Evolutionary conservation across 2,797 vertebrate genomes (phyloP).

Genomic region (Sebastes hubbsi): DNA sequence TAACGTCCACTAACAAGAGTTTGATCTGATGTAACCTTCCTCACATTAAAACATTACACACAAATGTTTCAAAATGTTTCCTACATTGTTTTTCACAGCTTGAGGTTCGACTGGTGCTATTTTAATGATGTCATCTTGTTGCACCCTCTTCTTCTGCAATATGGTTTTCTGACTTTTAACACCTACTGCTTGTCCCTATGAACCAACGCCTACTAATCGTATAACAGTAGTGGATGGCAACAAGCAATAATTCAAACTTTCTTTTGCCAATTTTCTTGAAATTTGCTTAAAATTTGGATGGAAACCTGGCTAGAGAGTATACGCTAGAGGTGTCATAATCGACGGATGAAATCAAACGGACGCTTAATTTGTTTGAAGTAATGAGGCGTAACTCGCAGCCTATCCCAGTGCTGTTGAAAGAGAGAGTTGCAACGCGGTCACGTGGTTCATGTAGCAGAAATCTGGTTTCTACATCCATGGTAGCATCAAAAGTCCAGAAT

Average conservation of each 20-base stretch:
- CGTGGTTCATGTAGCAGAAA: neutral
- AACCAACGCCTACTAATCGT: neutral
- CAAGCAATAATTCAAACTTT: neutral
- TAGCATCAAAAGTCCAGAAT: neutral
- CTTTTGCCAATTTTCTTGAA: too few relatives aligned
- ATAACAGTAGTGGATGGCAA: too few relatives aligned
- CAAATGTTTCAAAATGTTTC: neutral
- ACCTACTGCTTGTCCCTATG: neutral
- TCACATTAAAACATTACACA: neutral
- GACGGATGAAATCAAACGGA: too few relatives aligned
- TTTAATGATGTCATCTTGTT: neutral
- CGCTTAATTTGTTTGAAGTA: too few relatives aligned
- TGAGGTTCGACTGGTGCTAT: neutral
- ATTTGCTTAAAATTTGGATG: too few relatives aligned
- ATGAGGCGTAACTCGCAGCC: neutral
- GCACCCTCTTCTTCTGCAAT: neutral
- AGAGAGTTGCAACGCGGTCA: fast-evolving
- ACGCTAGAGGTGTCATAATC: too few relatives aligned
- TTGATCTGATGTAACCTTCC: neutral
- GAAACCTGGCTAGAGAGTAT: too few relatives aligned
- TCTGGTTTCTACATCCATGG: neutral
- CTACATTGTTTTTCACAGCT: neutral
- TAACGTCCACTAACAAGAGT: too few relatives aligned
- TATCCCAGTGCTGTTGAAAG: neutral
- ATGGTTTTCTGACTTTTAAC: too few relatives aligned